Evolutionary conservation across 2,888 invertebrate species (phyloP), one percentile per base, ranked within the genome.

Genomic region (Adelphocoris suturalis): DNA sequence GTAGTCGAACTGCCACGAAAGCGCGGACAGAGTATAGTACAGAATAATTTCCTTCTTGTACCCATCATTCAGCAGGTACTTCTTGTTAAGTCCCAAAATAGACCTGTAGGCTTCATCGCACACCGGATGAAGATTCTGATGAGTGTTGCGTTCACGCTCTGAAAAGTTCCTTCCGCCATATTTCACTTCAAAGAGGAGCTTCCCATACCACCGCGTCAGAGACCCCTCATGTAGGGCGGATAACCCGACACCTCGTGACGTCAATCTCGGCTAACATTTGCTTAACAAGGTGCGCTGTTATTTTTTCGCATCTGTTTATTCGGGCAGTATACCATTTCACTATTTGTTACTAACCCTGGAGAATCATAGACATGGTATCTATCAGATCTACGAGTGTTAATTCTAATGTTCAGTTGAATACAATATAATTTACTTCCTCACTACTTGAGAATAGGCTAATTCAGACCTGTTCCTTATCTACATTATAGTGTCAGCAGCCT

Each of bases 91-190:
- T 68, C 12, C 23, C 11, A 5, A 68, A 68, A 68, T 68, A 23
- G 23, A 68, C 23, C 5, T 68, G 68, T 68, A 68, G 19, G 68
- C 23, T 23, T 23, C 19, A 19, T 68, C 68, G 68, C 1, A 0
- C 12, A 68, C 68, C 68, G 23, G 68, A 23, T 13, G 68, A 27
- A 23, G 68, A 52, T 23, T 23, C 68, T 68, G 68, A 68, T 19
- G 68, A 68, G 68, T 68, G 23, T 47, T 78, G 37, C 27, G 61
- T 85, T 85, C 85, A 85, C 85, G 85, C 85, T 85, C 85, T 85
- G 85, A 61, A 85, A 85, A 85, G 28, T 28, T 27, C 85, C 85
- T 85, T 85, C 85, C 85, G 85, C 85, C 85, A 57, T 61, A 85
- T 85, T 85, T 85, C 85, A 85, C 85, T 57, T 85, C 85, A 85